Percentiles rank a stretch among this genome's conserved stretches.
phyloP scores from a whole-genome alignment of 2,888 invertebrate species.

The Thera obeliscata region DNA sequence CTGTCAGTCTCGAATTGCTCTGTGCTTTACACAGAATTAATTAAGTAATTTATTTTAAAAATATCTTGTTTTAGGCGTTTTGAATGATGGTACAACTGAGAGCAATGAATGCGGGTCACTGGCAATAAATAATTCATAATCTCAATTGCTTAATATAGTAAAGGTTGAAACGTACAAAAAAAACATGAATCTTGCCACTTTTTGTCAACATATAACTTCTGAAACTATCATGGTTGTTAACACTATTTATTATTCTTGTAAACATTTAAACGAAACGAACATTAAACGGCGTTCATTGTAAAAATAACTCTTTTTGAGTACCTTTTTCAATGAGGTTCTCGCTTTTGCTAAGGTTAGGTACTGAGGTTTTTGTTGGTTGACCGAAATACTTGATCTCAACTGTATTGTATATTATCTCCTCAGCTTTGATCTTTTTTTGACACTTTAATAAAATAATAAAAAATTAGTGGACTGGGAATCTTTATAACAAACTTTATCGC shows the following conservation, averaged over 20 bases:
- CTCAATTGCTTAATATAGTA: not conserved
- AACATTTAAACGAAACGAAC: too few species aligned
- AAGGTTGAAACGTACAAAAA: too few species aligned
- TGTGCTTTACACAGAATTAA: not conserved
- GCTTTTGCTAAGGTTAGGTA: too few species aligned
- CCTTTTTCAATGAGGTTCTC: too few species aligned
- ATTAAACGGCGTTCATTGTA: too few species aligned
- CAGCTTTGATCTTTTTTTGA: not conserved
- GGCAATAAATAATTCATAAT: not conserved
- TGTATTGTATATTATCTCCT: not conserved
- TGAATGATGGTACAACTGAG: not conserved
- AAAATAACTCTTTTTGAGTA: too few species aligned
- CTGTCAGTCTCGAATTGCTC: not conserved
- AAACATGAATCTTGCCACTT: too few species aligned
- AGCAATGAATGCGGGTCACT: not conserved
- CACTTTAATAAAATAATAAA: not conserved
- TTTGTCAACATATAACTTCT: too few species aligned
- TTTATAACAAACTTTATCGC: too few species aligned
- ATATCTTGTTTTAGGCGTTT: not conserved
- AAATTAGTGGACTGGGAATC: too few species aligned
- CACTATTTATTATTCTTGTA: too few species aligned
- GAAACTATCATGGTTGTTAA: too few species aligned
- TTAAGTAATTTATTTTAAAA: not conserved
- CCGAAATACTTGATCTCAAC: not conserved
- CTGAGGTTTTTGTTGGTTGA: not conserved